Conservation (phyloP, 1,140 invertebrate species). For the Odontomachus brunneus region DNA sequence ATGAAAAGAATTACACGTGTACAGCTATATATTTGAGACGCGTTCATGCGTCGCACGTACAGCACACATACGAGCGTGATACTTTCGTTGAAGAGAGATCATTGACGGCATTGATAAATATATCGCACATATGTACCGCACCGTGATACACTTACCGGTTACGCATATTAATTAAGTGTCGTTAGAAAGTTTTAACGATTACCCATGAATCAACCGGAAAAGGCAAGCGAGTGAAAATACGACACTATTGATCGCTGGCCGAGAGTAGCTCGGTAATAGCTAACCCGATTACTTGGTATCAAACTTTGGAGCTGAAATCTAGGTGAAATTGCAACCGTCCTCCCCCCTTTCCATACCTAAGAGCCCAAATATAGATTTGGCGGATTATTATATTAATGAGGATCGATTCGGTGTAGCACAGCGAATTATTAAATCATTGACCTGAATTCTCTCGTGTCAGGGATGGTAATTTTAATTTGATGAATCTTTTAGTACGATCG, state of each 20-base stretch:
- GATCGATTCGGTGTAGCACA: not conserved
- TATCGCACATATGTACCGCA: slow-evolving; percentile 11
- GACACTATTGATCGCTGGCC: slow-evolving; percentile 63
- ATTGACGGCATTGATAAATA: slow-evolving; percentile 27
- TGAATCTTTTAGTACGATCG: too few relatives aligned
- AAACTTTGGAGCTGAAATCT: slow-evolving; percentile 12
- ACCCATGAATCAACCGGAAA: slow-evolving; percentile 78
- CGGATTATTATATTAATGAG: slow-evolving; percentile 39
- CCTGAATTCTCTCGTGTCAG: not conserved
- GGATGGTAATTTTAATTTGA: not conserved
- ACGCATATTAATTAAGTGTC: slow-evolving; percentile 70
- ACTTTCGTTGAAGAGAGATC: slow-evolving; percentile 31
- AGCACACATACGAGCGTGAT: not conserved
- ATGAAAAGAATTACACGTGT: not conserved
- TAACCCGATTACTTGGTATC: slow-evolving; percentile 49
- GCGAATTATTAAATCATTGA: slow-evolving; percentile 2
- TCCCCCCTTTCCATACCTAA: not conserved
- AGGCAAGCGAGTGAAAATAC: slow-evolving; percentile 76
- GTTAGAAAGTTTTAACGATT: slow-evolving; percentile 83
- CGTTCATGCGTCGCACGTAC: not conserved
- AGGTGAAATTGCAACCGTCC: slow-evolving; percentile 25
- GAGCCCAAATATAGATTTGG: slow-evolving; percentile 1
- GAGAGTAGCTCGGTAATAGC: slow-evolving; percentile 54
- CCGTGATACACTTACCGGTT: slow-evolving; percentile 27
- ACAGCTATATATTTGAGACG: not conserved